A percentile compares a stretch with the other conserved stretches of the same genome.
phyloP scores from a whole-genome alignment of 2,888 invertebrate species.

The Teinopalpus imperialis region DNA sequence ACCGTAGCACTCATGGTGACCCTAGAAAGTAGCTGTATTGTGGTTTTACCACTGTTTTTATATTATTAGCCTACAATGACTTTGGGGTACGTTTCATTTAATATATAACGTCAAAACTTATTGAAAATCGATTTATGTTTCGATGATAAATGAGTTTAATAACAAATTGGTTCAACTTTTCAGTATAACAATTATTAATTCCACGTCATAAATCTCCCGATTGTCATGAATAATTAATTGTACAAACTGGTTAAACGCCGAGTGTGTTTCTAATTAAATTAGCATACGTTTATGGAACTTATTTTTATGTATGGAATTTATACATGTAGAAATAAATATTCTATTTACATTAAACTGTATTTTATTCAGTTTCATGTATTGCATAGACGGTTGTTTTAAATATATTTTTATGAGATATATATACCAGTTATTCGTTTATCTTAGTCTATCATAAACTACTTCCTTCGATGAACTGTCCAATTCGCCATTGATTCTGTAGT shows the following conservation, averaged over 20 bases:
- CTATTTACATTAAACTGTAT: not conserved
- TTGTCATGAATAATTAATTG: conserved; percentile 26
- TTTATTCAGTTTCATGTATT: too few relatives aligned
- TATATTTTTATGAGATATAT: too few relatives aligned
- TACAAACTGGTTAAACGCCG: conserved; percentile 17
- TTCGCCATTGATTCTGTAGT: too few relatives aligned
- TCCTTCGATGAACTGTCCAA: too few relatives aligned
- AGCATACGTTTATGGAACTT: conserved; percentile 12
- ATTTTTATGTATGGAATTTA: not conserved
- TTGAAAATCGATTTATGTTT: conserved; percentile 8
- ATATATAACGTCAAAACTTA: not conserved
- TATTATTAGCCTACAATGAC: too few relatives aligned
- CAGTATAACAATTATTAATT: conserved; percentile 25
- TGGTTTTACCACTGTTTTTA: too few relatives aligned
- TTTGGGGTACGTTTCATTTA: not conserved
- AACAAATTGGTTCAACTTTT: conserved; percentile 21
- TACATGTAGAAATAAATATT: not conserved
- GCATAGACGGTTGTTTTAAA: too few relatives aligned
- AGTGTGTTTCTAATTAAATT: conserved; percentile 24
- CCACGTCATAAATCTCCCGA: conserved; percentile 21
- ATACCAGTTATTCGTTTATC: too few relatives aligned
- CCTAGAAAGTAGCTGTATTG: too few relatives aligned
- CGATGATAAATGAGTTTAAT: conserved; percentile 16
- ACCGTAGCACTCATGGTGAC: too few relatives aligned
- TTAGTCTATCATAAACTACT: too few relatives aligned